Percentiles rank a stretch among this genome's conserved stretches.
These are phyloP conservation scores for Drosophila melanosoma DNA, from an alignment of 2,888 invertebrate species.

Conservation along the genomic window DNA sequence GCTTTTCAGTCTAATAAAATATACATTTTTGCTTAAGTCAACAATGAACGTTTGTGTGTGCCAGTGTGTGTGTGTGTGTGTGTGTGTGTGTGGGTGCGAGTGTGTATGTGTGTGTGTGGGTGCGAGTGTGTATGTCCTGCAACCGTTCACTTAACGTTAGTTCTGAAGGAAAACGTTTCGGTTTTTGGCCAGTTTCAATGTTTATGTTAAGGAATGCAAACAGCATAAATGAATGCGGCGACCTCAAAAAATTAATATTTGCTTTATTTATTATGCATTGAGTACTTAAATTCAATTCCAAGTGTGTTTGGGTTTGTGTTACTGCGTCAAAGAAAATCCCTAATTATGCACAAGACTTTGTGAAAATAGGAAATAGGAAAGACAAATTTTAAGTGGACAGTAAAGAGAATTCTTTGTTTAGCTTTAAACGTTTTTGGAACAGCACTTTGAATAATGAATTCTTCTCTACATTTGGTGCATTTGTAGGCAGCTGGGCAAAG, in stretches of 20 bases:
- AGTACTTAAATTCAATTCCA: constrained; percentile 29
- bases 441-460: neutral
- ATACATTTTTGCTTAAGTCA: constrained; percentile 52
- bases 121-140: constrained; percentile 4
- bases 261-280: constrained; percentile 78
- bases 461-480: neutral
- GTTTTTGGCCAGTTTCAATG: constrained; percentile 11
- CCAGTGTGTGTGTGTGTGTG: neutral
- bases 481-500: neutral
- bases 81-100: neutral
- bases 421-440: neutral
- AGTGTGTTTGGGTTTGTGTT: constrained; percentile 12
- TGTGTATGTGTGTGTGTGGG: neutral
- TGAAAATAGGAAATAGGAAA: constrained; percentile 1
- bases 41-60: constrained; percentile 25
- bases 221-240: constrained; percentile 49
- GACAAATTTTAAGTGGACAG: neutral
- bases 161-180: constrained; percentile 28
- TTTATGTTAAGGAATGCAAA: constrained; percentile 53
- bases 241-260: constrained; percentile 69
- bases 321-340: constrained; percentile 24
- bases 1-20: constrained; percentile 45
- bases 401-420: neutral
- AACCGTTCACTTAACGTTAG: constrained; percentile 59
- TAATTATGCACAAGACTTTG: constrained; percentile 30